Evolutionary conservation across 1,140 invertebrate genomes (phyloP).

Genomic region (Nebria ingens): DNA sequence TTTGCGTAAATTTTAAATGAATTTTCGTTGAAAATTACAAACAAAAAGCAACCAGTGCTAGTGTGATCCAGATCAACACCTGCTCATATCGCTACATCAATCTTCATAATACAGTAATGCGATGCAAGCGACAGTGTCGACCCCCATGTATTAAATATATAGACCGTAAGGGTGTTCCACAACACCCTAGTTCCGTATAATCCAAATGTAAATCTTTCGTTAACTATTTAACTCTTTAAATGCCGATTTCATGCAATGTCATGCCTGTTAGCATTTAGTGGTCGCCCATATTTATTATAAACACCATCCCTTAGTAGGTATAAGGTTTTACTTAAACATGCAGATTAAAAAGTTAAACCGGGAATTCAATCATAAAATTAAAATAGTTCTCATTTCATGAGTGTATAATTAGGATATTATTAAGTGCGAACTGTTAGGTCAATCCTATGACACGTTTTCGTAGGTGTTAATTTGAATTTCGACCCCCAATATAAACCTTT

Average conservation of each 20-base stretch:
- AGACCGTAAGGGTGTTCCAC: not conserved
- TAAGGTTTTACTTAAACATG: no score
- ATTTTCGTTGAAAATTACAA: no score
- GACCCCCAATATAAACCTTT: no score
- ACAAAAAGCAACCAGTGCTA: not conserved
- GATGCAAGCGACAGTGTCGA: not conserved
- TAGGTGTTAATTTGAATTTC: no score
- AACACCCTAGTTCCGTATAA: constrained; percentile 23
- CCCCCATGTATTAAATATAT: not conserved
- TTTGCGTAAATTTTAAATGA: no score
- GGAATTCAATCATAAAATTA: no score
- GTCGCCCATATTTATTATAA: no score
- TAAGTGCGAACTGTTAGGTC: no score
- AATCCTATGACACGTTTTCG: no score
- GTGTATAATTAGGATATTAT: no score
- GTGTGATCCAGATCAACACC: not conserved
- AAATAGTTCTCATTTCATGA: no score
- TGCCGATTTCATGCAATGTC: constrained; percentile 30
- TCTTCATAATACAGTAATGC: not conserved
- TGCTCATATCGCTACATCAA: not conserved
- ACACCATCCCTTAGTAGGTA: constrained; percentile 56
- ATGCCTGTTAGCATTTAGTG: constrained; percentile 26
- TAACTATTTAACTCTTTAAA: constrained; percentile 29
- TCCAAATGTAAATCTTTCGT: constrained; percentile 26
- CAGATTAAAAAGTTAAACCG: no score